These are phyloP conservation scores for Gymnocheta viridis DNA, from an alignment of 2,888 invertebrate genomes.

Conservation along the genomic window DNA sequence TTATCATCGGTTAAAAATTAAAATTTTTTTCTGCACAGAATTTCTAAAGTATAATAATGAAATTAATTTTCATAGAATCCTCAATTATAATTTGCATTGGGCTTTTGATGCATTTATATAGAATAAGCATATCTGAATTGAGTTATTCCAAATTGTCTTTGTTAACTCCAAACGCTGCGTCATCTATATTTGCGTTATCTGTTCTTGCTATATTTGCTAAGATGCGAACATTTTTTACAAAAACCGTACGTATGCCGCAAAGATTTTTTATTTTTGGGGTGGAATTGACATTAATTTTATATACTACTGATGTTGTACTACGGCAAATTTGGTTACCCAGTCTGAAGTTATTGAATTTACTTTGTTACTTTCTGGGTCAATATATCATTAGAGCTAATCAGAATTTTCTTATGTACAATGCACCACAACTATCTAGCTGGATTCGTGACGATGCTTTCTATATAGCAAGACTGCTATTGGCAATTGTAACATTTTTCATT, in stretches of 20 bases:
- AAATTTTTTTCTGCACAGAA: conserved; percentile 19
- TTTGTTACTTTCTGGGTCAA: conserved; percentile 71
- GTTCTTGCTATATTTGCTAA: conserved; percentile 72
- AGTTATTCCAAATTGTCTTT: conserved; percentile 71
- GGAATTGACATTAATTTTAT: conserved; percentile 72
- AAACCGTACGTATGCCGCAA: conserved; percentile 66
- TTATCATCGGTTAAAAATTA: neutral
- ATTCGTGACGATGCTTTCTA: conserved; percentile 73
- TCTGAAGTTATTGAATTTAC: conserved; percentile 70
- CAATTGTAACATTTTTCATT: conserved; percentile 65
- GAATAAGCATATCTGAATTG: conserved; percentile 73
- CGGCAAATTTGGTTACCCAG: conserved; percentile 75
- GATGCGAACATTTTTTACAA: conserved; percentile 72
- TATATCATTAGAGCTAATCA: conserved; percentile 71
- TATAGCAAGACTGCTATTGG: conserved; percentile 72
- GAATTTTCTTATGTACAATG: conserved; percentile 67
- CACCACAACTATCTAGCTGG: conserved; percentile 71
- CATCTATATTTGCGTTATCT: conserved; percentile 74
- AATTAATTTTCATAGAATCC: conserved; percentile 60
- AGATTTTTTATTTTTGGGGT: conserved; percentile 70
- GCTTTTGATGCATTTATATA: conserved; percentile 72
- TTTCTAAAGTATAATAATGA: conserved; percentile 54
- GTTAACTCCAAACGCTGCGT: conserved; percentile 74
- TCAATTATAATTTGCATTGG: conserved; percentile 71
- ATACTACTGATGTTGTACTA: conserved; percentile 72